Base-by-base conservation (phyloP, 64 coral and sea anemone species). In the Stichodactyla mertensii region DNA sequence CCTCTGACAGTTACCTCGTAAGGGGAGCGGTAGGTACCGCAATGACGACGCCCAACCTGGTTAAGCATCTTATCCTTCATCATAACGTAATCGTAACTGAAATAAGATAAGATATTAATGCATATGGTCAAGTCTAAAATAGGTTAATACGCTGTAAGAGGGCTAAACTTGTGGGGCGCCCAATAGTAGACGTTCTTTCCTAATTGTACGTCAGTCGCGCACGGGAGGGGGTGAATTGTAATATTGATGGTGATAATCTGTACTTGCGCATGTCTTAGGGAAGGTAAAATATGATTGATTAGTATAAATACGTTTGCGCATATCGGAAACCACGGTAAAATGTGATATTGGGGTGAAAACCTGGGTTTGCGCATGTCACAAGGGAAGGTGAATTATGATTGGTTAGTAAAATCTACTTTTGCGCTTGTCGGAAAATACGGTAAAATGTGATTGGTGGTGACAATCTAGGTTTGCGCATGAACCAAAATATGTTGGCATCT, bases 11-110 rank as follows among this genome's bases (percentile, higher is more conserved):
- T 12, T 15, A 84, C 52, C 18, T 16, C 24, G 54, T 57, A 84
- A 36, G 82, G 57, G 11, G 8, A 7, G 7, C 53, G 82, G 16
- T 84, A 60, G 6, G 82, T 60, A 27, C 82, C 82, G 16, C 82
- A 84, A 31, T 84, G 57, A 57, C 82, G 82, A 57, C 53, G 82
- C 0, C 82, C 82, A 6, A 84, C 82, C 55, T 84, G 82, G 54
- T 84, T 84, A 52, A 57, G 82, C 57, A 84, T 57, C 82, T 84
- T 84, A 60, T 84, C 82, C 57, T 55, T 54, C 20, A 84, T 57
- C 26, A 84, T 57, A 27, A 84, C 18, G 82, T 84, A 84, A 52
- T 84, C 82, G 20, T 84, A 84, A 5, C 82, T 84, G 27, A 56
- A 60, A 27, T 5, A 51, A 56, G 20, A 84, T 3, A 52, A 13